Conservation (phyloP, 2,888 invertebrate species). For the Zeuzera pyrina region DNA sequence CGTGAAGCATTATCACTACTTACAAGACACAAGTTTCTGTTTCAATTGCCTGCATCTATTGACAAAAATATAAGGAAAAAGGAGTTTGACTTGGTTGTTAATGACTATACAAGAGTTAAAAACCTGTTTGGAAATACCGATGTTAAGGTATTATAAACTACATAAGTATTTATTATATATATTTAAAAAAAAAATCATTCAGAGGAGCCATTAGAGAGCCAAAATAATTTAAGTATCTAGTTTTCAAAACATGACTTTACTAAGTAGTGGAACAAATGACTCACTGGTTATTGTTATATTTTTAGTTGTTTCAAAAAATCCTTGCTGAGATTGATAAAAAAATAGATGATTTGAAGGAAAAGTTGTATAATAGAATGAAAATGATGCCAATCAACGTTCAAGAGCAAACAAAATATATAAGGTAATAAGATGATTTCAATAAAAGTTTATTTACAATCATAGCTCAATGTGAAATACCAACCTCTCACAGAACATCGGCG, state of each 20-base stretch:
- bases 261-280: no score
- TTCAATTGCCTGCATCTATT: conserved; percentile 95
- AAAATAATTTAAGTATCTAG: no score
- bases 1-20: conserved; percentile 94
- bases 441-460: no score
- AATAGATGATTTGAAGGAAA: conserved; percentile 85
- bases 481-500: no score
- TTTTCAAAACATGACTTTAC: no score
- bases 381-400: conserved; percentile 94
- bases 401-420: conserved; percentile 95
- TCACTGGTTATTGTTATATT: conserved; percentile 2
- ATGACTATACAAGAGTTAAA: conserved; percentile 96
- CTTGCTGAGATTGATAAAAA: conserved; percentile 93
- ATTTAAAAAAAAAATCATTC: no score
- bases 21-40: conserved; percentile 94
- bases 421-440: no score
- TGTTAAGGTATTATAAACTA: no score
- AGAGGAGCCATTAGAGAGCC: no score
- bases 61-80: conserved; percentile 94
- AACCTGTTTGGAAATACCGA: conserved; percentile 96
- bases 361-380: conserved; percentile 86
- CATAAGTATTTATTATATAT: no score
- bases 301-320: conserved; percentile 87
- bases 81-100: conserved; percentile 97
- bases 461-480: no score